phyloP scores from a whole-genome alignment of 1,140 invertebrate species.

The Oedothorax gibbosus region DNA sequence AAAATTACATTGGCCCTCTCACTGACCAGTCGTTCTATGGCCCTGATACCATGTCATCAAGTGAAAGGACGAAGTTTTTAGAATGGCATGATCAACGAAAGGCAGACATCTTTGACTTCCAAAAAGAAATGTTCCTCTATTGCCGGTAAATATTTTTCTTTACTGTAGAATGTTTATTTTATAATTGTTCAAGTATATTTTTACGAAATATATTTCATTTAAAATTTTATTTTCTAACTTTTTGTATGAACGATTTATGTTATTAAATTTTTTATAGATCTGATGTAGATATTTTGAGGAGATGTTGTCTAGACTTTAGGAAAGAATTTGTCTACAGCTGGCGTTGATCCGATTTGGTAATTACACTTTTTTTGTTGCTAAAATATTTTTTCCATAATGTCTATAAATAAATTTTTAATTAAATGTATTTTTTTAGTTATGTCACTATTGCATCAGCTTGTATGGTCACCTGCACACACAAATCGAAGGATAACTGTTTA shows the following conservation, averaged over 20 bases:
- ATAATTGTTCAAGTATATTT: neutral
- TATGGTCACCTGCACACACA: constrained; percentile 27
- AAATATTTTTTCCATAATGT: no score
- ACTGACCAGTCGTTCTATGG: neutral
- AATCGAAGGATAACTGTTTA: no score
- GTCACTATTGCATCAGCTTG: constrained; percentile 47
- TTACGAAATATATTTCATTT: neutral
- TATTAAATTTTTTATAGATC: constrained; percentile 3
- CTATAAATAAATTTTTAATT: no score
- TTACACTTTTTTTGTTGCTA: no score
- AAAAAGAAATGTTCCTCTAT: constrained; percentile 31
- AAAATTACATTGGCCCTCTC: constrained; percentile 24
- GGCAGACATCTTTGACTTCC: constrained; percentile 24
- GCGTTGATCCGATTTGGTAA: constrained; percentile 11
- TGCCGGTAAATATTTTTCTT: constrained; percentile 28
- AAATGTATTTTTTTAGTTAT: no score
- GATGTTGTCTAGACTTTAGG: neutral
- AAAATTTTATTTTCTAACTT: neutral
- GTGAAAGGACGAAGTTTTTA: neutral
- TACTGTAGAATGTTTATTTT: constrained; percentile 17
- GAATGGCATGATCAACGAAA: constrained; percentile 11
- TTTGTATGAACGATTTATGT: neutral
- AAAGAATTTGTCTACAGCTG: neutral
- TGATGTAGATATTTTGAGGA: constrained; percentile 47
- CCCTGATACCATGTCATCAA: neutral